Evolutionary conservation across 64 coral and sea anemone species (phyloP).

Genomic region (Cladopsammia gracilis): DNA sequence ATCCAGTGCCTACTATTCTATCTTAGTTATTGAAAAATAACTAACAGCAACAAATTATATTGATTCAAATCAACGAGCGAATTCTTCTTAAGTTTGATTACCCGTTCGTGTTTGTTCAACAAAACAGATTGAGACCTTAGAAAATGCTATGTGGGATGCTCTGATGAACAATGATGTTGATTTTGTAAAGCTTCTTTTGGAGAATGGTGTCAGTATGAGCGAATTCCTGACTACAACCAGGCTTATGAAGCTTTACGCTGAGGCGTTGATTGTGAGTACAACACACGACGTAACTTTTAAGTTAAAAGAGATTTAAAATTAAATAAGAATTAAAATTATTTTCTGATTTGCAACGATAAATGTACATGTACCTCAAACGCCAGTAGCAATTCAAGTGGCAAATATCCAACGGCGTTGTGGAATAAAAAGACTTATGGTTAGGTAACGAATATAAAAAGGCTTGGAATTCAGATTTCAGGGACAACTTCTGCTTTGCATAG

Average conservation of each 20-base stretch:
- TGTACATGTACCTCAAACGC: too few relatives aligned
- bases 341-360: too few relatives aligned
- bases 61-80: too few relatives aligned
- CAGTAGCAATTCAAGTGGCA: background rate
- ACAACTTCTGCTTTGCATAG: conserved; percentile 26
- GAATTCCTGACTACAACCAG: conserved; percentile 66
- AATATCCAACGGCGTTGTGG: conserved; percentile 25
- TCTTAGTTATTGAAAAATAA: too few relatives aligned
- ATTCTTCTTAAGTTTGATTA: too few relatives aligned
- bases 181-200: conserved; percentile 88
- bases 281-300: too few relatives aligned
- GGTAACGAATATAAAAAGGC: conserved; percentile 8
- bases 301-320: too few relatives aligned
- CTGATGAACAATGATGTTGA: conserved; percentile 83
- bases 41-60: too few relatives aligned
- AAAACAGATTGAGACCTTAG: conserved; percentile 74
- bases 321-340: too few relatives aligned
- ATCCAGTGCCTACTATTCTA: too few relatives aligned
- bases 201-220: conserved; percentile 87
- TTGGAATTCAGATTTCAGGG: background rate
- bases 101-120: background rate
- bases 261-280: conserved; percentile 53
- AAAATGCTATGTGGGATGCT: conserved; percentile 85
- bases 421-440: background rate
- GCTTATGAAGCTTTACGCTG: conserved; percentile 64